These are phyloP conservation scores for Rhizoglyphus robini DNA, from an alignment of 1,140 invertebrate genomes.

Conservation along the genomic window DNA sequence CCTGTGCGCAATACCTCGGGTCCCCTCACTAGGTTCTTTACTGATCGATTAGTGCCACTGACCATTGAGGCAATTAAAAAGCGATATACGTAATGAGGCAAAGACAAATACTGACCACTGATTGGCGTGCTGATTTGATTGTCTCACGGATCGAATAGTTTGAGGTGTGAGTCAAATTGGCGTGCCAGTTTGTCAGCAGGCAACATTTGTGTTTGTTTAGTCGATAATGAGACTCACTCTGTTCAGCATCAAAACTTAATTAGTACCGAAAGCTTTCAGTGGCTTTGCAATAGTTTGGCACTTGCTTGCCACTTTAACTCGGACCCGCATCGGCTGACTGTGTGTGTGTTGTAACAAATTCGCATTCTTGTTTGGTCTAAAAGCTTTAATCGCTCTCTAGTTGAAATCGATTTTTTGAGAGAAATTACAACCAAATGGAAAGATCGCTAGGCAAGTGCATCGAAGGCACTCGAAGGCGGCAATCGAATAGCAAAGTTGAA, in stretches of 20 bases:
- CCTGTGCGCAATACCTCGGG: neutral
- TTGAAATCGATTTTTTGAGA: constrained; percentile 1
- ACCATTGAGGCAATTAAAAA: constrained; percentile 3
- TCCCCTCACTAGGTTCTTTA: too few species aligned
- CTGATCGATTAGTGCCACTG: neutral
- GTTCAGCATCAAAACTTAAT: constrained; percentile 1
- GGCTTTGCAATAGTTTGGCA: neutral
- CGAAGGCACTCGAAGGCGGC: neutral
- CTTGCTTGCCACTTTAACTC: neutral
- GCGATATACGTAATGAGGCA: neutral
- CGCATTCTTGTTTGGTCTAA: neutral
- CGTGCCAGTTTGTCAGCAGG: neutral
- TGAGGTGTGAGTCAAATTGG: neutral
- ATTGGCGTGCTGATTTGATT: constrained; percentile 6
- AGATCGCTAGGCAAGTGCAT: too few species aligned
- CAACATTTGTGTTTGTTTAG: neutral
- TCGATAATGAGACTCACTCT: neutral
- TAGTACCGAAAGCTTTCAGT: constrained; percentile 3
- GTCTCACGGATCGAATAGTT: neutral
- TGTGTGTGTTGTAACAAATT: neutral
- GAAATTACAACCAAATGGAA: neutral
- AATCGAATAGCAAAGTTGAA: constrained; percentile 3
- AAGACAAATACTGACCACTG: neutral
- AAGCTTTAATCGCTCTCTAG: neutral
- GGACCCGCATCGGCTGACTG: neutral